phyloP scores from a whole-genome alignment of 2,888 invertebrate species.

The Syritta pipiens region DNA sequence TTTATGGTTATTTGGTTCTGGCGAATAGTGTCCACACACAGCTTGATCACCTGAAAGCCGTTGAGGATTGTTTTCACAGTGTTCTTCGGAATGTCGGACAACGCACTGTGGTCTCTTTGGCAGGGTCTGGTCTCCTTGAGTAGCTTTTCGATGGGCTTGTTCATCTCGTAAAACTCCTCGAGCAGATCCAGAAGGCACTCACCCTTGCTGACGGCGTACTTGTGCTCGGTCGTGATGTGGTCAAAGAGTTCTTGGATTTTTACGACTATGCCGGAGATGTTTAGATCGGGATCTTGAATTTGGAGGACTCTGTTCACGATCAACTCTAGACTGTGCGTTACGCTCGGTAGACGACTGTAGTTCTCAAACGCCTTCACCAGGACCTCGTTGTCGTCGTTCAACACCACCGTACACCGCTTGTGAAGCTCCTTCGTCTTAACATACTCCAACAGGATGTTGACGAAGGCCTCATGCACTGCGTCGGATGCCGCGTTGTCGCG shows the following conservation, averaged over 20 bases:
- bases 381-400: slow-evolving; percentile 41
- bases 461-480: slow-evolving; percentile 10
- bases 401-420: slow-evolving; percentile 23
- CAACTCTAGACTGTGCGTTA: slow-evolving; percentile 42
- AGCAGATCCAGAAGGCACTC: slow-evolving; percentile 43
- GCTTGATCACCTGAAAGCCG: slow-evolving; percentile 38
- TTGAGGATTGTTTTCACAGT: slow-evolving; percentile 50
- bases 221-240: slow-evolving; percentile 40
- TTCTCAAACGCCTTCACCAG: slow-evolving; percentile 18
- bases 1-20: slow-evolving; percentile 55
- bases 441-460: slow-evolving; percentile 39
- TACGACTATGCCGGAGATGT: slow-evolving; percentile 31
- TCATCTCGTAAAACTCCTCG: slow-evolving; percentile 60
- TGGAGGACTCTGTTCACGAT: slow-evolving; percentile 40
- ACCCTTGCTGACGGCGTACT: slow-evolving; percentile 34
- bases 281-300: slow-evolving; percentile 38
- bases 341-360: slow-evolving; percentile 41
- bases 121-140: slow-evolving; percentile 37
- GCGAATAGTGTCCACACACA: slow-evolving; percentile 49
- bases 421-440: slow-evolving; percentile 8
- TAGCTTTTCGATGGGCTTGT: slow-evolving; percentile 56
- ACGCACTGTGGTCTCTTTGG: slow-evolving; percentile 42
- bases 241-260: slow-evolving; percentile 49
- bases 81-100: slow-evolving; percentile 44
- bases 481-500: not conserved